Evolutionary conservation across 2,888 invertebrate genomes (phyloP).

Genomic region (Hololepta plana): DNA sequence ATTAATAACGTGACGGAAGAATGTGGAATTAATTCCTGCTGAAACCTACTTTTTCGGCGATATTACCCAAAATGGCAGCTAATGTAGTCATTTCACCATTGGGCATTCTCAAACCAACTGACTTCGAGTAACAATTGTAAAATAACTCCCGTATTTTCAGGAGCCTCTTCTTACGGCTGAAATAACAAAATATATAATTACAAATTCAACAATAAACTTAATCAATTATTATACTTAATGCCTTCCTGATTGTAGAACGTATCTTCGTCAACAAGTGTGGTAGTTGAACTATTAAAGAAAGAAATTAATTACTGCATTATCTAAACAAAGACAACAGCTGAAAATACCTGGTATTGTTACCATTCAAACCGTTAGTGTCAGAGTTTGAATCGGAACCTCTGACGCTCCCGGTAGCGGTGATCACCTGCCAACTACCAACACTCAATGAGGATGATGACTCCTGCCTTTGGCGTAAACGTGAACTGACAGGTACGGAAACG

Average conservation of each 20-base stretch:
- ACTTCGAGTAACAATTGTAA: slow-evolving; percentile 34
- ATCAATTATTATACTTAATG: slow-evolving; percentile 4
- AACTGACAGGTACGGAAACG: slow-evolving; percentile 39
- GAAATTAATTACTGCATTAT: background rate
- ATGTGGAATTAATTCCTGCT: too few relatives aligned
- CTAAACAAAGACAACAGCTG: slow-evolving; percentile 1
- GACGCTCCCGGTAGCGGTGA: slow-evolving; percentile 46
- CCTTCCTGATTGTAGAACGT: slow-evolving; percentile 7
- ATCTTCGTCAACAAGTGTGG: slow-evolving; percentile 28
- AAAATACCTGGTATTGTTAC: slow-evolving; percentile 12
- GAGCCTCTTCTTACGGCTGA: slow-evolving; percentile 31
- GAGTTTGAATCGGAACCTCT: slow-evolving; percentile 32
- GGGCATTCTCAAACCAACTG: slow-evolving; percentile 33
- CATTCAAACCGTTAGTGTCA: slow-evolving; percentile 15
- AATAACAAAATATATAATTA: slow-evolving; percentile 9
- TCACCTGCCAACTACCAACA: slow-evolving; percentile 47
- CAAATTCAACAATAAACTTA: slow-evolving; percentile 6
- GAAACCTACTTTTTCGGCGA: slow-evolving; percentile 35
- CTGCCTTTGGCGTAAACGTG: slow-evolving; percentile 32
- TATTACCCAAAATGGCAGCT: slow-evolving; percentile 33
- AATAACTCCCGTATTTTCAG: slow-evolving; percentile 35
- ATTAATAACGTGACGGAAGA: too few relatives aligned
- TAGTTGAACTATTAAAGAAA: slow-evolving; percentile 25
- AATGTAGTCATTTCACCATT: slow-evolving; percentile 30
- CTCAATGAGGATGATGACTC: slow-evolving; percentile 36